A percentile compares a stretch with the other conserved stretches of the same genome.
These are phyloP conservation scores for Apteryx mantelli DNA, from an alignment of 2,113 vertebrate genomes.

Conservation along the genomic window DNA sequence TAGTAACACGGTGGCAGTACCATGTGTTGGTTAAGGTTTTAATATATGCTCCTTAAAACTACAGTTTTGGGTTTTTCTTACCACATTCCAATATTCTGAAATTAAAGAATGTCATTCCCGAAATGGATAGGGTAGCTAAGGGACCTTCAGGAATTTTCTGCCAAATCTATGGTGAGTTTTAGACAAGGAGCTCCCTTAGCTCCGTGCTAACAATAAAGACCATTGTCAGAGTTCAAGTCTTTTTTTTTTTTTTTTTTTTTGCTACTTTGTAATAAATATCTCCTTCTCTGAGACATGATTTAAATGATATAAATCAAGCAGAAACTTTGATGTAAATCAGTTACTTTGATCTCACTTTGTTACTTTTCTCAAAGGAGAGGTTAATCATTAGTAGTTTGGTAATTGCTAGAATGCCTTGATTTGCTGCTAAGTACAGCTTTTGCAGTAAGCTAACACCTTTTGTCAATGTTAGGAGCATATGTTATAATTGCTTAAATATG, in stretches of 20 bases:
- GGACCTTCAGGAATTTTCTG: not conserved
- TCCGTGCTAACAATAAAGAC: not conserved
- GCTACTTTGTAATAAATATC: conserved; percentile 30
- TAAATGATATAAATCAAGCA: conserved; percentile 61
- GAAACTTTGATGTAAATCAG: conserved; percentile 57
- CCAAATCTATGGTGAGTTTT: not conserved
- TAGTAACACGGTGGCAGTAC: not conserved
- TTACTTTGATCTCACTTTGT: conserved; percentile 59
- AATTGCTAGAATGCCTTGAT: conserved; percentile 57
- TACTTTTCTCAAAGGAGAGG: conserved; percentile 59
- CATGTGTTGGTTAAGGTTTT: not conserved
- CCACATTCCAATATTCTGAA: not conserved
- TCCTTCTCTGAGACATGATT: conserved; percentile 42
- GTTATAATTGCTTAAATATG: not conserved
- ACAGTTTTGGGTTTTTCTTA: not conserved
- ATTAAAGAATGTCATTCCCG: not conserved
- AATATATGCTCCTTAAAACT: not conserved
- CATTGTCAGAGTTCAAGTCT: not conserved
- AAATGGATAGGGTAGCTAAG: not conserved
- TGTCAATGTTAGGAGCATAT: not conserved
- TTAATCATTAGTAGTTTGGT: conserved; percentile 58
- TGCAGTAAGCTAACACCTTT: conserved; percentile 4
- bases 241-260: not conserved
- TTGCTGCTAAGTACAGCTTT: conserved; percentile 40
- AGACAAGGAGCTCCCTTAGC: not conserved